Base-by-base conservation (phyloP, 2,888 invertebrate species). In the Pollenia labialis region DNA sequence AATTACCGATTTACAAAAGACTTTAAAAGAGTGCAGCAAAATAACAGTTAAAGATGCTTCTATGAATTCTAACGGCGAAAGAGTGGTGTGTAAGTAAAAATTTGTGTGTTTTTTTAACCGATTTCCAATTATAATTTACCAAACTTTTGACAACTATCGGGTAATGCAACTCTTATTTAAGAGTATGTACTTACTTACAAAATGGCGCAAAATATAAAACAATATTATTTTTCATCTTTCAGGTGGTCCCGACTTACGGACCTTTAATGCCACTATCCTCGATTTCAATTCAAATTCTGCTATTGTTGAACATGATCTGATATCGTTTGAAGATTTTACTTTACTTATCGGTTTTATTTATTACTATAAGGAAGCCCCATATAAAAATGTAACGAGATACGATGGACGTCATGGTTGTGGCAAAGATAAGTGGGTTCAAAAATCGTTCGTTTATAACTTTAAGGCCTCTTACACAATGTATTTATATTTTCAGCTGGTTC, bases 401-500 rank as follows among this genome's bases (percentile, higher is more conserved):
- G 98, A 97, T 90, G 97, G 97, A 60, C 94, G 98, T 79, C 98
- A 99, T 93, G 98, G 98, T 42, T 99, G 98, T 93, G 97, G 97
- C 0, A 96, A 96, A 84, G 97, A 97, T 91, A 95, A 95, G 94
- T 96, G 93, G 90, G 91, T 66, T 16, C n/a, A 44, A 4, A 8
- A 42, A 42, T 10, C 42, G n/a, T 64, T 54, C 9, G 6, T 9
- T 54, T n/a, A 16, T 9, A 10, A 18, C 23, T 54, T 4, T 6
- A 16, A 18, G 12, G 16, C 10, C 16, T n/a, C 11, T 2, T 23
- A 11, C 10, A 23, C 12, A 56, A 4, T 18, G 10, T 23, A 10
- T 23, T 6, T 40, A 0, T 40, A 7, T 32, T 74, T 69, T 12
- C 91, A 96, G 96, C 68, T 97, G 97, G 97, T 94, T 94, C 88